Percentiles rank a stretch among this genome's conserved stretches.
phyloP scores from a whole-genome alignment of 2,113 vertebrate genomes.

The Catharus fuscescens region DNA sequence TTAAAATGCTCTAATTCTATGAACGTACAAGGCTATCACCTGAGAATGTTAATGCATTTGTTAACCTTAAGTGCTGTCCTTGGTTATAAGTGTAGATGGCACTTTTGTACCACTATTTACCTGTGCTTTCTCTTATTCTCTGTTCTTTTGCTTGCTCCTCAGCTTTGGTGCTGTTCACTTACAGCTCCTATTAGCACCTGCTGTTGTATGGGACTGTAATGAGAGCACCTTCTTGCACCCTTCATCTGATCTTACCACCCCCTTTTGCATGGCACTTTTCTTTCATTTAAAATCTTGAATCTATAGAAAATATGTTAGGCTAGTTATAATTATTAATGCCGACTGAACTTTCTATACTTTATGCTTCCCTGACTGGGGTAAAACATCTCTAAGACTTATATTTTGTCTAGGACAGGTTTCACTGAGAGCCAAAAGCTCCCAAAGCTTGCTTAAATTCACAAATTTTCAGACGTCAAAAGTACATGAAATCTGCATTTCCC shows the following conservation, averaged over 20 bases:
- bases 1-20: slow-evolving; percentile 10
- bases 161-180: background rate
- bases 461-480: background rate
- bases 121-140: background rate
- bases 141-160: background rate
- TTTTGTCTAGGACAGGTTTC: background rate
- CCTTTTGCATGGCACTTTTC: background rate
- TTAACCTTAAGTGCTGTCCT: slow-evolving; percentile 49
- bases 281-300: background rate
- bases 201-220: background rate
- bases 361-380: background rate
- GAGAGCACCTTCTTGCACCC: background rate
- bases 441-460: background rate
- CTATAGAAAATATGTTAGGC: background rate
- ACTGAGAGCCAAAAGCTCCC: background rate
- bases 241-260: background rate
- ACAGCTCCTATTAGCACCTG: background rate
- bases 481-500: background rate
- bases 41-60: slow-evolving; percentile 27
- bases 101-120: slow-evolving; percentile 55
- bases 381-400: background rate
- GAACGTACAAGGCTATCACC: background rate
- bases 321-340: background rate
- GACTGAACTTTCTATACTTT: background rate
- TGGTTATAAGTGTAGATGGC: slow-evolving; percentile 57